Base-by-base conservation (phyloP, 2,888 invertebrate species). In the Morpho achilles region DNA sequence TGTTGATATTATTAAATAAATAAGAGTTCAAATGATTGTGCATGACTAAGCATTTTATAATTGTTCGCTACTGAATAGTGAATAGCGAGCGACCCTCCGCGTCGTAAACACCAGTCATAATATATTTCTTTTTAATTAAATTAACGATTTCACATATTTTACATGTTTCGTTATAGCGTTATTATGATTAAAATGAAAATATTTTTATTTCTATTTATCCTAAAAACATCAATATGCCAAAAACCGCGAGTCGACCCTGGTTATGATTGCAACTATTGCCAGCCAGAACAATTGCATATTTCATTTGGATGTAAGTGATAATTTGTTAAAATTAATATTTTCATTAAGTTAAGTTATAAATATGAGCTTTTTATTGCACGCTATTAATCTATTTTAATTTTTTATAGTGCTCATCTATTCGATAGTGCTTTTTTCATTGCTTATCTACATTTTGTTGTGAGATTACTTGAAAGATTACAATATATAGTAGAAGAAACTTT, bases 271-370 rank as follows among this genome's bases (percentile, higher is more conserved):
- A 64, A 62, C 10, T 86, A 82, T 67, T 92, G 91, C 72, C 93
- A 94, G 76, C 94, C 94, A 0, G 94, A 94, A 75, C 94, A 94
- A 78, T 82, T 94, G 3, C 94, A 94, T 73, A 83, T 94, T 60
- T 80, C 94, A 8, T 93, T 92, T 70, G 94, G 94, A 67, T 91
- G 93, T 93, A 72, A 72, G 72, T 68, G 3, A 32, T 32, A 32
- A 32, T 32, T 32, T 32, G 32, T 5, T 32, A 32, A 32, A 32
- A 3, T 32, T 32, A 32, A 56, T 9, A 8, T 49, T 55, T 43
- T 53, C 44, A 48, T 45, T 23, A 32, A 32, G 5, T 32, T 32
- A 32, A 32, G 32, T 32, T 49, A 7, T 8, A n/a, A 44, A 8
- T 49, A 7, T 5, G 16, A 16, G 16, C n/a, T 16, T 16, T 16